Evolutionary conservation across 2,113 vertebrate species (phyloP).

Genomic region (Rallus limicola): DNA sequence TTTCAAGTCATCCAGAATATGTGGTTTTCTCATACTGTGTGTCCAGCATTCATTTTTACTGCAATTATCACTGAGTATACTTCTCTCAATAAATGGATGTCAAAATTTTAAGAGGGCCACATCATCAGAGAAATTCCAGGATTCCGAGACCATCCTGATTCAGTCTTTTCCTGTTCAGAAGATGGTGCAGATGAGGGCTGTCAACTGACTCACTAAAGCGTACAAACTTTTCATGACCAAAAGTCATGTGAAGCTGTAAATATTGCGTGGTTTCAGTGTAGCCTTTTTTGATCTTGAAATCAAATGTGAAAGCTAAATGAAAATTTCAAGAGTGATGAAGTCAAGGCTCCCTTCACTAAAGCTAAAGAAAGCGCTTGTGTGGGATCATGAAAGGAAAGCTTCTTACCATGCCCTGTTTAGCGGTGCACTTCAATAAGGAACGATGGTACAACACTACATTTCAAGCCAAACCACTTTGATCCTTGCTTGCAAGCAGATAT

Average conservation of each 20-base stretch:
- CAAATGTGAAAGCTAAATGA: background rate
- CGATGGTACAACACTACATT: background rate
- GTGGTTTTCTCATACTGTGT: background rate
- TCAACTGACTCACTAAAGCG: background rate
- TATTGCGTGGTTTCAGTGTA: background rate
- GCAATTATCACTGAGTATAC: background rate
- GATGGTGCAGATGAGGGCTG: background rate
- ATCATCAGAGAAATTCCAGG: background rate
- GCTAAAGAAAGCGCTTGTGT: background rate
- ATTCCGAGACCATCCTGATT: background rate
- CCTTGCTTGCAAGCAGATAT: background rate
- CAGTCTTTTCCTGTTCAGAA: background rate
- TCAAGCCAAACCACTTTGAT: background rate
- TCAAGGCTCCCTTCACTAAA: background rate
- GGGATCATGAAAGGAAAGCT: background rate
- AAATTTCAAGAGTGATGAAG: background rate
- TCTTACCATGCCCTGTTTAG: background rate
- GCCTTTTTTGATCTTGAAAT: background rate
- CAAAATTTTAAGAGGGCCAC: background rate
- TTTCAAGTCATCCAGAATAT: background rate
- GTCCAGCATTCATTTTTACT: background rate
- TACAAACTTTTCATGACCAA: background rate
- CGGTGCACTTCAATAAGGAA: background rate
- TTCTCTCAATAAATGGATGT: background rate
- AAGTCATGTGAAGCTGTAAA: background rate